Percentiles rank a stretch among this genome's conserved stretches.
Conservation (phyloP, 2,888 invertebrate genomes). For the Trisateles emortualis region DNA sequence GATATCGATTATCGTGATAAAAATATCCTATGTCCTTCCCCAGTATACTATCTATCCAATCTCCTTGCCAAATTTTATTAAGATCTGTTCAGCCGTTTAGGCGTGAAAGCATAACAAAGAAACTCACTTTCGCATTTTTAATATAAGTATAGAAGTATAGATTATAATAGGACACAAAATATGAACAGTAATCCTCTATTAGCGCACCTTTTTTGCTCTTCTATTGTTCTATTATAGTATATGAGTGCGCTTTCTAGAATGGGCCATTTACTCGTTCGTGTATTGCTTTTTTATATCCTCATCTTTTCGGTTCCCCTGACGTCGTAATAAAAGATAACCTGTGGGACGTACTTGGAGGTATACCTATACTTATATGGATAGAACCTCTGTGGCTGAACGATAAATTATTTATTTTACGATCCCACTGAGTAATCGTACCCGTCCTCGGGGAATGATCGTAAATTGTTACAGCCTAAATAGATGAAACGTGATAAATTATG, state of each 20-base stretch:
- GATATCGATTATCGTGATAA: no score
- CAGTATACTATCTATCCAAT: no score
- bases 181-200: conserved; percentile 12
- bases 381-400: conserved; percentile 51
- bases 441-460: conserved; percentile 64
- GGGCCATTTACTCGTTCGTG: conserved; percentile 19
- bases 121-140: no score
- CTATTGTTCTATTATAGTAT: conserved; percentile 19
- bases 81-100: no score
- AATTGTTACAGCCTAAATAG: conserved; percentile 68
- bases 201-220: conserved; percentile 29
- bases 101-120: no score
- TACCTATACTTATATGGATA: conserved; percentile 64
- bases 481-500: conserved; percentile 56
- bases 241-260: conserved; percentile 24
- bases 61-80: no score
- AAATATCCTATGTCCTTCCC: no score
- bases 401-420: conserved; percentile 81
- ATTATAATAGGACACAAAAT: no score
- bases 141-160: no score
- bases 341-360: conserved; percentile 55
- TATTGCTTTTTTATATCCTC: conserved; percentile 30
- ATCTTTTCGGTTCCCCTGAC: conserved; percentile 45
- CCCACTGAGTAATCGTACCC: conserved; percentile 74
- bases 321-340: conserved; percentile 67